Evolutionary conservation across 1,140 invertebrate species (phyloP), one percentile per base, ranked within the genome.

Genomic region (Tetramorium simillimum): DNA sequence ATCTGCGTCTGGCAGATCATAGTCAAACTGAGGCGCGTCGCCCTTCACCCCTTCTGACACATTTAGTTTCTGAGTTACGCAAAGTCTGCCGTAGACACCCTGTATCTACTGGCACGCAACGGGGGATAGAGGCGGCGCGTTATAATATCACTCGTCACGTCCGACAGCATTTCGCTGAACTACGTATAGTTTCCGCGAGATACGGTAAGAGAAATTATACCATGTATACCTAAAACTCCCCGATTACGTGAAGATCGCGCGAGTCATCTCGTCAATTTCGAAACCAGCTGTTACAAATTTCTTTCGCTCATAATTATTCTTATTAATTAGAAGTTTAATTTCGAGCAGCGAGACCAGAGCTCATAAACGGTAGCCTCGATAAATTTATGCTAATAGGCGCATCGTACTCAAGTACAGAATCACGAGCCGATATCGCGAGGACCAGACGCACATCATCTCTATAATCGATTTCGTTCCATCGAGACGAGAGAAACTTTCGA

Each of bases 61-160:
- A 90, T 92, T 84, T 89, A 89, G 88, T 87, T 91, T 91, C 89
- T 89, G 89, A 92, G 88, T 92, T 91, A 89, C 86, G 88, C 72
- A 92, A 81, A 92, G 89, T 93, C 92, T 92, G 92, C 86, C 78
- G 58, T 88, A 92, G 92, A 92, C 91, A 91, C 40, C 43, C 56
- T 88, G 78, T 87, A 89, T 87, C 89, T 88, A 88, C 65, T 69
- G 80, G 85, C 72, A 86, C 72, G 82, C 53, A 72, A 67, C 69
- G 63, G 87, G 87, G 78, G 43, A 78, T 78, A 91, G 75, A 90
- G 90, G 53, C n/a, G 75, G 86, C 67, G 87, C 87, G 90, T 92
- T 91, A 91, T 91, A 93, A 93, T 92, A 90, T 94, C 93, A 92
- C 90, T 88, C 90, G 92, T 93, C 92, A 91, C 86, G 86, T 93